Percentiles rank a stretch among this genome's conserved stretches.
These are phyloP conservation scores for Ptychodera flava DNA, from an alignment of 35 echinoderm and acorn worm species.

Conservation along the genomic window DNA sequence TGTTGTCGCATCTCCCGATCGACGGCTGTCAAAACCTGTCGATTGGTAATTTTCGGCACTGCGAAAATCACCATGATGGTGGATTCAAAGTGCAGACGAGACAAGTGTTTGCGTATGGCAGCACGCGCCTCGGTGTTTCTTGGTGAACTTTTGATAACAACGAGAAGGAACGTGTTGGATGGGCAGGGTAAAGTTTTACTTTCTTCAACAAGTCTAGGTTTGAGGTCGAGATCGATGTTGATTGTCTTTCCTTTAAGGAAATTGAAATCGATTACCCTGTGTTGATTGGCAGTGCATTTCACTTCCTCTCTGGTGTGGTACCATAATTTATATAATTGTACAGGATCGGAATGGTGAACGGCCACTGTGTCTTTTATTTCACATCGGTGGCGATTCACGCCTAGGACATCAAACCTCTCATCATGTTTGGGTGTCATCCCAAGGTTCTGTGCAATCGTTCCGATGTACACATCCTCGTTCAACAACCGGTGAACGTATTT, in stretches of 20 bases:
- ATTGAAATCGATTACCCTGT: not conserved
- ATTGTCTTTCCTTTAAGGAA: not conserved
- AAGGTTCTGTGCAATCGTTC: conserved; percentile 7
- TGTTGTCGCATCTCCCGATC: not conserved
- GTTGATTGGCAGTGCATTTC: not conserved
- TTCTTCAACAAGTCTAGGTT: not conserved
- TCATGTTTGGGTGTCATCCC: not conserved
- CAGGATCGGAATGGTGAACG: not conserved
- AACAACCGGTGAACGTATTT: conserved; percentile 25
- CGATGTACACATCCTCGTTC: conserved; percentile 58
- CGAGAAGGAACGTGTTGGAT: not conserved
- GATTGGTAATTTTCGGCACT: not conserved
- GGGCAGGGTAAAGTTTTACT: not conserved
- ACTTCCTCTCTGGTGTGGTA: not conserved
- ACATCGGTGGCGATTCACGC: not conserved
- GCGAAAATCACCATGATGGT: not conserved
- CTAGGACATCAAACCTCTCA: not conserved
- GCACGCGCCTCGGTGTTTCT: not conserved
- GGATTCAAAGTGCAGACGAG: not conserved
- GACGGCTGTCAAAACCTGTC: not conserved
- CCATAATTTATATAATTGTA: not conserved
- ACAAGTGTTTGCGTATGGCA: not conserved
- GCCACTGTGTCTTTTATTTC: not conserved
- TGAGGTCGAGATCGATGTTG: not conserved
- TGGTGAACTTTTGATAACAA: not conserved